Evolutionary conservation across 2,888 invertebrate genomes (phyloP), one percentile per base, ranked within the genome.

Genomic region (Trichogramma evanescens): DNA sequence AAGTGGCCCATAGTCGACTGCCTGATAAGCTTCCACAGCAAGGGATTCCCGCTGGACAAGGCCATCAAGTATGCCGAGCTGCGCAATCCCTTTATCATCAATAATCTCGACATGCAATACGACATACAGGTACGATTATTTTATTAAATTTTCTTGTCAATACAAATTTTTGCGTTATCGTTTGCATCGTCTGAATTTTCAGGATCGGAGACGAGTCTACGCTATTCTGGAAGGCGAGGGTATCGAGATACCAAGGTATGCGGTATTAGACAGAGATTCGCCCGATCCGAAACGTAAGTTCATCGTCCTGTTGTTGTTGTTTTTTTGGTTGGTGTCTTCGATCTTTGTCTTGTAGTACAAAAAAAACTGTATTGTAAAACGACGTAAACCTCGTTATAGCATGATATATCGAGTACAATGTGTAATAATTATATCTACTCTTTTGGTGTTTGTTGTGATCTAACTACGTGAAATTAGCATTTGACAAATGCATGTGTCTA

Each of bases 1-100:
- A 90, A 95, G 74, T 99, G 99, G 99, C 98, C 98, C 2, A 82
- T 90, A 56, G 96, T 96, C 75, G 98, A 99, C 80, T 98, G 97
- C 76, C 84, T 99, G 53, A 94, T 99, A 72, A 96, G 97, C 58
- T 98, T 98, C 80, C 96, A 97, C 80, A 97, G 97, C 4, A 94
- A 95, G 80, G 97, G 98, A 45, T 99, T 99, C 80, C 99, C 99
- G 0, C 82, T 99, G 65, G 95, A 96, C 74, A 98, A 98, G 81
- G 98, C 98, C 41, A 95, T 98, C 70, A 91, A 91, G 72, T 99
- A 99, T 80, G 91, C 95, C 58, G 91, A 91, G 72, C 81, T 97
- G 62, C 84, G 95, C 67, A 91, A 91, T 77, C 98, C 99, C 0
- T 98, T 95, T 77, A 91, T 97, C 66, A 93, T 99, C 70, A 99